A percentile compares a stretch with the other conserved stretches of the same genome.
These are phyloP conservation scores for Fukomys damarensis DNA, from an alignment of 2,113 vertebrate species.

Conservation along the genomic window DNA sequence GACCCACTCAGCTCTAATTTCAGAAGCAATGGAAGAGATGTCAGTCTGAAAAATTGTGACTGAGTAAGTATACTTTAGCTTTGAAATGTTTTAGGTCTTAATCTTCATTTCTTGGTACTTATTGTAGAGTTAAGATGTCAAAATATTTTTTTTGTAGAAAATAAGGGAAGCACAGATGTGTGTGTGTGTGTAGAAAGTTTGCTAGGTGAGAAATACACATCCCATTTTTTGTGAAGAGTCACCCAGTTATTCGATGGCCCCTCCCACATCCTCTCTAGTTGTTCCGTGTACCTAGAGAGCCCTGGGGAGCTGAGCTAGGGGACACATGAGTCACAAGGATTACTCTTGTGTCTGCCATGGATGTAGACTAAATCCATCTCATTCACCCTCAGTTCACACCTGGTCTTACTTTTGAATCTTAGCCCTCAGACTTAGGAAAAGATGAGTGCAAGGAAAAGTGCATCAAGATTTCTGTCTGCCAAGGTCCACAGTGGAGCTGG, in stretches of 20 bases:
- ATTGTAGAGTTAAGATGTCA: not conserved
- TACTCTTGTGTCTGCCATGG: not conserved
- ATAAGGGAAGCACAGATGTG: not conserved
- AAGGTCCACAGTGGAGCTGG: not conserved
- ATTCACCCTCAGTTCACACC: not conserved
- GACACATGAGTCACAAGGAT: not conserved
- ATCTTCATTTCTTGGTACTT: not conserved
- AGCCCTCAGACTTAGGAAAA: not conserved
- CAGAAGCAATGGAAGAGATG: conserved; percentile 8
- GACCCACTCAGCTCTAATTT: conserved; percentile 29
- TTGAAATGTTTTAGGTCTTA: not conserved
- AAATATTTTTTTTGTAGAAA: not conserved
- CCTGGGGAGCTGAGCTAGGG: not conserved
- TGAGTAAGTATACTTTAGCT: not conserved
- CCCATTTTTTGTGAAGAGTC: not conserved
- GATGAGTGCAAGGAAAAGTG: not conserved
- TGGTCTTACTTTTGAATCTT: not conserved
- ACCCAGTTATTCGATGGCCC: fast-evolving
- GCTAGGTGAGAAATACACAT: not conserved
- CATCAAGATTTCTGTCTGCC: not conserved
- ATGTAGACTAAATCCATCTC: not conserved
- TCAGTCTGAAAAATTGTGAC: not conserved
- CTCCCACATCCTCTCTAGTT: not conserved
- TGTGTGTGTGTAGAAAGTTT: not conserved
- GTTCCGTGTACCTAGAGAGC: not conserved